Evolutionary conservation across 2,113 vertebrate species (phyloP).

Genomic region (Hippocampus comes): DNA sequence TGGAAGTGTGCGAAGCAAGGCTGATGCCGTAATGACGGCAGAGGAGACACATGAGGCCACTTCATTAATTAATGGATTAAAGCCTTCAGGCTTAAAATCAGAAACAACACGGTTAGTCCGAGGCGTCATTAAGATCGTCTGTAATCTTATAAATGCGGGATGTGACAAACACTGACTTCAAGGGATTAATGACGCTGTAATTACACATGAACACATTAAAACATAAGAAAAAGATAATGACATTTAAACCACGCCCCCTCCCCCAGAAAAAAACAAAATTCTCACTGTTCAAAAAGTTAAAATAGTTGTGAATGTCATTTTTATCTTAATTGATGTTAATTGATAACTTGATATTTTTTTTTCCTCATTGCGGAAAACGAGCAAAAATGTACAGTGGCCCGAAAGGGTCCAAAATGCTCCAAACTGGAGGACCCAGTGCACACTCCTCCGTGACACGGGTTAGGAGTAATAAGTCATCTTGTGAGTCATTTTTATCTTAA

Average conservation of each 20-base stretch:
- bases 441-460: no score
- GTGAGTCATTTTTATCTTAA: background rate
- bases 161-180: slow-evolving; percentile 32
- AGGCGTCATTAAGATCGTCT: slow-evolving; percentile 24
- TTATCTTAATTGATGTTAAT: no score
- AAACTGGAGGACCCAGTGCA: no score
- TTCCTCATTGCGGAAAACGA: no score
- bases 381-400: no score
- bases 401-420: no score
- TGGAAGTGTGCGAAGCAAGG: background rate
- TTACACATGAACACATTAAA: slow-evolving; percentile 17
- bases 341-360: no score
- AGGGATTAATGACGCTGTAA: slow-evolving; percentile 46
- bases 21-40: background rate
- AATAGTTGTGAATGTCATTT: no score
- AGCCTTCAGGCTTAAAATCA: slow-evolving; percentile 23
- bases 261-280: no score
- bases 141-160: background rate
- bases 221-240: background rate
- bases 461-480: background rate
- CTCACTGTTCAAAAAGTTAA: no score
- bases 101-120: slow-evolving; percentile 25
- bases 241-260: no score
- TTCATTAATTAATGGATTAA: slow-evolving; percentile 62
- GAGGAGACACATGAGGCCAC: slow-evolving; percentile 66